Evolutionary conservation across 2,797 vertebrate genomes (phyloP), one percentile per base, ranked within the genome.

Genomic region (Onychomys arenicola): DNA sequence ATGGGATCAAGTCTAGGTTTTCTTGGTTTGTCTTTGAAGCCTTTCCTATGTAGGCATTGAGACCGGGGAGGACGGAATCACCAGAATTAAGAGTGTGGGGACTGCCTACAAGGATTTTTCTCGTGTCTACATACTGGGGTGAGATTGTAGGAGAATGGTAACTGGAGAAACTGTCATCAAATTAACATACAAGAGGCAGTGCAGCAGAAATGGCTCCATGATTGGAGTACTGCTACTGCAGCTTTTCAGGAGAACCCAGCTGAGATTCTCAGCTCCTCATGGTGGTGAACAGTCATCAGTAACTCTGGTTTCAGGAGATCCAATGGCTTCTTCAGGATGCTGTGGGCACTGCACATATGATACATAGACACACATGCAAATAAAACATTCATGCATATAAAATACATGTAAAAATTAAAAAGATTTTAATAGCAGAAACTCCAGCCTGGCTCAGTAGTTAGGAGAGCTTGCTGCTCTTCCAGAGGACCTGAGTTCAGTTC

Each of bases 41-140:
- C 37, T 76, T 29, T 17, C 5, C n/a, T 37, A 29, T 57, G 32
- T 12, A 27, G 57, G 40, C 29, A 1, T 21, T 59, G 55, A 12
- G 6, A 6, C 10, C 0, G 8, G 23, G 32, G 7, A 69, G 23
- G 29, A 55, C 52, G 37, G n/a, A n/a, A 4, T 57, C 49, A n/a
- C 52, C n/a, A 23, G 10, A 69, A 37, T 59, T 2, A n/a, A 49
- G n/a, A 57, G 16, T 40, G 43, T 2, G 71, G 75, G 75, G 29
- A 25, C 43, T 19, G 34, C 3, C 2, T 25, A 0, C 0, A 11
- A 29, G 25, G 14, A 75, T 23, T 65, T 37, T 8, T 46, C 27
- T 49, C 0, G 2, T 11, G 57, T 43, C 61, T 40, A 0, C 0
- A 0, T 4, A 1, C 8, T 0, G 2, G 71, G 32, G 37, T 10